Evolutionary conservation across 2,888 invertebrate genomes (phyloP), one percentile per base, ranked within the genome.

Genomic region (Harmothoe impar): DNA sequence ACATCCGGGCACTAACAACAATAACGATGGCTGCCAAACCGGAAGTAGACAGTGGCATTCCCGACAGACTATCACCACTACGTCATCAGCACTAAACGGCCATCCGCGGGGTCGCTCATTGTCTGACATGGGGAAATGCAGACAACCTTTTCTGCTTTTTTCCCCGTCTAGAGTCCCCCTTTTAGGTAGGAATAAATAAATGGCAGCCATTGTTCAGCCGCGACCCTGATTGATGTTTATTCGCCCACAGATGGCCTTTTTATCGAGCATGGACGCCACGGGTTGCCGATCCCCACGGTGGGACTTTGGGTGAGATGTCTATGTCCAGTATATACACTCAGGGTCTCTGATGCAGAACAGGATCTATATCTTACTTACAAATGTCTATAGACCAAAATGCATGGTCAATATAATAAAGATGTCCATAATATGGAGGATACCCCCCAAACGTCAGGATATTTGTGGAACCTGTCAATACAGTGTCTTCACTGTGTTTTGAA

Each of bases 1-100:
- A 72, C 72, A 29, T 72, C 72, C 72, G 72, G n/a, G 72, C 29
- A 29, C 72, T 72, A 72, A 72, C 72, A 72, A n/a, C 72, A 25
- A 72, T 72, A 72, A 72, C 25, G 25, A 3, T 72, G 72, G 72
- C 72, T 25, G 72, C 72, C 72, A 29, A 15, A 29, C 72, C 72
- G 72, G 72, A 72, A 29, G 72, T 72, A 1, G 72, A 72, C 72
- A 29, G 31, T 25, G 5, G 72, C 72, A 17, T 72, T 72, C 72
- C 72, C 29, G 29, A n/a, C 25, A 72, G 72, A 72, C 72, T 17
- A 29, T 62, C 62, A 25, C 72, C 72, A 29, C 25, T 72, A 72
- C 72, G 72, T 72, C 72, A 29, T 72, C 72, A 72, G 72, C 72
- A 29, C 72, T 72, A 72, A 72, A 72, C 29, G 31, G 29, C 72